Conservation (phyloP, 2,113 vertebrate genomes). For the Pogona vitticeps region DNA sequence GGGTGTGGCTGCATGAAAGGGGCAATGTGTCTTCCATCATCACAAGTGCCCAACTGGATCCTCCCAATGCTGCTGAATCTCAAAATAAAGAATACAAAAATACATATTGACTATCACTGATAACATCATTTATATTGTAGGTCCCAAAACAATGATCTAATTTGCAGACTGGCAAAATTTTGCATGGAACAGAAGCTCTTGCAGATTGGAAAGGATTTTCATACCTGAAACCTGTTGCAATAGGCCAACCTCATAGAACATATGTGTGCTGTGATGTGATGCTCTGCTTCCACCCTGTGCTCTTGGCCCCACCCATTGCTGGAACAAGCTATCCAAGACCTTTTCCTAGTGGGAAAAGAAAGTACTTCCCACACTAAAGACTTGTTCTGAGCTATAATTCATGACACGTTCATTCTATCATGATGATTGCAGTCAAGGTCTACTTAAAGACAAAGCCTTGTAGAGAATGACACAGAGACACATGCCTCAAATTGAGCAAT, state of each 20-base stretch:
- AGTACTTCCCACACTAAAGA: neutral
- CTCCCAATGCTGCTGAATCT: too few species aligned
- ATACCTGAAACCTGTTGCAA: neutral
- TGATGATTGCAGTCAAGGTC: neutral
- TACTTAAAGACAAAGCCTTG: neutral
- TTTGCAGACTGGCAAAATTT: neutral
- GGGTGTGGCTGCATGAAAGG: neutral
- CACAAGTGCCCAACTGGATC: neutral
- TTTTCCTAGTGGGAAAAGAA: neutral
- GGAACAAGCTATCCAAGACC: too few species aligned
- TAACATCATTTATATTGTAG: neutral
- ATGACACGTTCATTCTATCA: neutral
- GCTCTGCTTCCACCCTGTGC: neutral
- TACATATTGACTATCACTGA: neutral
- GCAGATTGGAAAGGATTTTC: neutral
- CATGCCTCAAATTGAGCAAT: neutral
- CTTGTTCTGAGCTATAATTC: neutral
- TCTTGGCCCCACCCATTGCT: too few species aligned
- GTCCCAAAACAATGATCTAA: neutral
- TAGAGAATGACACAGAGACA: neutral
- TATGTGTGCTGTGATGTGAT: neutral
- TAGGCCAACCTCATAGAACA: neutral
- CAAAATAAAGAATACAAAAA: conserved; percentile 29
- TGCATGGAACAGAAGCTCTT: too few species aligned
- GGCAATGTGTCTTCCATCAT: neutral